Evolutionary conservation across 2,888 invertebrate genomes (phyloP).

Genomic region (Polydrusus tereticollis): DNA sequence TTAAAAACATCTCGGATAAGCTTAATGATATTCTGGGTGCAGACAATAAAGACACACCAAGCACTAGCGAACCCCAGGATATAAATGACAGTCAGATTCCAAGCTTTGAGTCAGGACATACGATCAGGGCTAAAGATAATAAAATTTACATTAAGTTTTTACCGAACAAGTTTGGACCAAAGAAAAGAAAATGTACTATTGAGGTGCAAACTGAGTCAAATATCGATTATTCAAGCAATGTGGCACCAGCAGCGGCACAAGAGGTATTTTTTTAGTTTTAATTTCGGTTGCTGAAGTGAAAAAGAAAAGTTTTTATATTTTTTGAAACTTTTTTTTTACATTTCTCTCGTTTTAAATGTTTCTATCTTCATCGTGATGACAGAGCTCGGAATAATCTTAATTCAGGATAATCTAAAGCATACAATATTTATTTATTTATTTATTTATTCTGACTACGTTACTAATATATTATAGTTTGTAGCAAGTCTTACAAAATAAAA

Average conservation of each 20-base stretch:
- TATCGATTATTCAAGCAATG: constrained; percentile 29
- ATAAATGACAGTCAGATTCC: background rate
- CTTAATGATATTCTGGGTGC: constrained; percentile 12
- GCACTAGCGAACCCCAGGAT: background rate
- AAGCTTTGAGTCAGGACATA: constrained; percentile 4
- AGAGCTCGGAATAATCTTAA: too few relatives aligned
- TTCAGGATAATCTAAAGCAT: too few relatives aligned
- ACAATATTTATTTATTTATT: too few relatives aligned
- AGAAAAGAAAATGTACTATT: constrained; percentile 28
- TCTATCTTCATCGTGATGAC: too few relatives aligned
- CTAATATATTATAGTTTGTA: too few relatives aligned
- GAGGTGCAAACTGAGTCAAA: constrained; percentile 39
- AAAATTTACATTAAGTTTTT: constrained; percentile 52
- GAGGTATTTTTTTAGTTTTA: constrained; percentile 38
- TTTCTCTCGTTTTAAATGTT: too few relatives aligned
- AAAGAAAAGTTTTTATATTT: too few relatives aligned
- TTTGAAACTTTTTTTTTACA: too few relatives aligned
- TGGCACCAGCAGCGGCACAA: background rate
- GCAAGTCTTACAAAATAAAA: too few relatives aligned
- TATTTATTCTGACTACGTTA: too few relatives aligned
- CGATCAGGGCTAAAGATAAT: constrained; percentile 33
- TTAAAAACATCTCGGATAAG: constrained; percentile 22
- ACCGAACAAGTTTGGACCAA: constrained; percentile 26
- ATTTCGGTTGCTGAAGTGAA: too few relatives aligned
- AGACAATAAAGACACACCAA: background rate